Evolutionary conservation across 2,888 invertebrate species (phyloP), one percentile per base, ranked within the genome.

Genomic region (Ceriagrion tenellum): DNA sequence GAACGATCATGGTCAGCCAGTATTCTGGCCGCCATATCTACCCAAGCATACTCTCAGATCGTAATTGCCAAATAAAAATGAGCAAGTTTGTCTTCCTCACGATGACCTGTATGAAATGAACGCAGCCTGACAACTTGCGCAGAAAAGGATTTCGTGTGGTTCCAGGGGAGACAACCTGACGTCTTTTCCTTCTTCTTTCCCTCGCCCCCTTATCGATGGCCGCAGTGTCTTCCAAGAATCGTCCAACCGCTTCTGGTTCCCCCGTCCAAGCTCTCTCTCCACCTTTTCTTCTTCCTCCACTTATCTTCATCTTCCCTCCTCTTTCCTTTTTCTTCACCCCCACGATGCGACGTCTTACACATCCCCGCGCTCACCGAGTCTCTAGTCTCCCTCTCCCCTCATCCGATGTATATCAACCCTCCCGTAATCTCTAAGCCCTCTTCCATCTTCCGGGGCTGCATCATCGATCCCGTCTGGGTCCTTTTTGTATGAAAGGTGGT

Each of bases 391-490:
- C 20, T 59, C 18, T 3, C 59, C 81, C 16, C 30, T n/a, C 74
- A 30, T 81, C 81, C 81, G 16, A 81, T 81, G 13, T 59, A 59
- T 59, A 59, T 69, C 69, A 8, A 8, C 26, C 35, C 81, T 35
- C 16, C 26, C 35, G 30, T 81, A 35, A 81, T 81, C 81, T 81
- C 30, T 16, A 81, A 23, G 26, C 81, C 81, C 35, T 30, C 35
- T 81, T 13, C 81, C 81, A 81, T 81, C 81, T 81, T 69, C n/a
- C 30, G 81, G 81, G 35, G 35, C 81, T 81, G 81, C 81, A 81
- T 81, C 81, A 81, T 81, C 81, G 81, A 81, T 81, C 35, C 35
- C 35, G 81, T 81, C 81, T 81, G 81, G 12, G 18, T 18, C 81
- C 35, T 35, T 35, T n/a, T 69, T 35, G 12, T 16, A 35, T 30